These are phyloP conservation scores for Merodon equestris DNA, from an alignment of 2,888 invertebrate species.

Conservation along the genomic window DNA sequence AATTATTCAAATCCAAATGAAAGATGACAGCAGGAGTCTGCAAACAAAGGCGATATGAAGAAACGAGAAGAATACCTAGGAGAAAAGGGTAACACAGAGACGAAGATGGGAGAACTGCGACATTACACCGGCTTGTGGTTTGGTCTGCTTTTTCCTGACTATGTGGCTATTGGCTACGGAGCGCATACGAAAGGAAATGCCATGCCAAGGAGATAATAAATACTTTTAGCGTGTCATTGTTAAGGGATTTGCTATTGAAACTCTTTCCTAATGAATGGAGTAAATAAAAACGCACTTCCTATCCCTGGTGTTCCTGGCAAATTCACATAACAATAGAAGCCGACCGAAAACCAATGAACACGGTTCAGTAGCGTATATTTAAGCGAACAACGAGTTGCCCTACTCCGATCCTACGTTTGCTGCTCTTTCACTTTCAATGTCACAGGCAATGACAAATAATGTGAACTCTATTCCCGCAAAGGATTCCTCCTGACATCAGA, in stretches of 20 bases:
- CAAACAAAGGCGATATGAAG: slow-evolving; percentile 40
- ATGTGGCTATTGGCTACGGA: slow-evolving; percentile 23
- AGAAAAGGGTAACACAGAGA: slow-evolving; percentile 12
- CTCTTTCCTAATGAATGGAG: slow-evolving; percentile 65
- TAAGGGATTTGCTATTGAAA: slow-evolving; percentile 67
- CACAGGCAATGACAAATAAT: slow-evolving; percentile 53
- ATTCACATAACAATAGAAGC: slow-evolving; percentile 40
- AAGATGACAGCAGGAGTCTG: slow-evolving; percentile 62
- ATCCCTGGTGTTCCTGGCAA: slow-evolving; percentile 10
- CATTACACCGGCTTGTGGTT: slow-evolving; percentile 69
- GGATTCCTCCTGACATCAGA: not conserved
- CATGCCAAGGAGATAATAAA: slow-evolving; percentile 61
- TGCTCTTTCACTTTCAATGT: slow-evolving; percentile 36
- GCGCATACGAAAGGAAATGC: slow-evolving; percentile 52
- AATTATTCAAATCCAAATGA: slow-evolving; percentile 69
- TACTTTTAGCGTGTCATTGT: slow-evolving; percentile 56
- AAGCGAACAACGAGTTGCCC: slow-evolving; percentile 45
- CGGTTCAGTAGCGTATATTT: slow-evolving; percentile 34
- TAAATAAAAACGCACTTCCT: slow-evolving; percentile 48
- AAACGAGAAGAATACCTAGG: slow-evolving; percentile 18
- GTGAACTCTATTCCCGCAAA: slow-evolving; percentile 36
- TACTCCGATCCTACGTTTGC: too few species aligned
- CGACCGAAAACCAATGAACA: slow-evolving; percentile 32
- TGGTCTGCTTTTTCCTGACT: slow-evolving; percentile 28
- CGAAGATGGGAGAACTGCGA: slow-evolving; percentile 29